A percentile compares a stretch with the other conserved stretches of the same genome.
phyloP scores from a whole-genome alignment of 2,888 invertebrate genomes.

The Conistra vaccinii region DNA sequence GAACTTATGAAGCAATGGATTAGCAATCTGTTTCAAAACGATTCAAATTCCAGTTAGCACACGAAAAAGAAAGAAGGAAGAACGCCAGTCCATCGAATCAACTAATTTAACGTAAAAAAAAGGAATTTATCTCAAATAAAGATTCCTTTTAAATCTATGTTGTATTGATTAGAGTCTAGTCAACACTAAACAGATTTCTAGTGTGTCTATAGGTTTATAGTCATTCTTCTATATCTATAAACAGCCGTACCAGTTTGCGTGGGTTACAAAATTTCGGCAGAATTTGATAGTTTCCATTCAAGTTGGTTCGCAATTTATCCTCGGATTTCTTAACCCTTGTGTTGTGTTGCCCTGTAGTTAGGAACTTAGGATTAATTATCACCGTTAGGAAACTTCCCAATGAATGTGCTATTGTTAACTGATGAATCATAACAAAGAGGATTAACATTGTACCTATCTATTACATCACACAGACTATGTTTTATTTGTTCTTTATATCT shows the following conservation, averaged over 20 bases:
- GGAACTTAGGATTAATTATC: slow-evolving; percentile 26
- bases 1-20: too few relatives aligned
- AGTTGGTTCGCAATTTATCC: neutral
- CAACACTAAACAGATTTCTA: too few relatives aligned
- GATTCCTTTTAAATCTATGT: neutral
- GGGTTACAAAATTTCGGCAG: slow-evolving; percentile 6
- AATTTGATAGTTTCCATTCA: slow-evolving; percentile 18
- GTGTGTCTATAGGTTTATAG: neutral
- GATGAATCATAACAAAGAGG: slow-evolving; percentile 37
- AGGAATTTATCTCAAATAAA: neutral
- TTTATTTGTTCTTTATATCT: too few relatives aligned
- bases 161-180: neutral
- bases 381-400: slow-evolving; percentile 22
- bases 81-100: too few relatives aligned
- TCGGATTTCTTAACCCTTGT: slow-evolving; percentile 9
- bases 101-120: neutral
- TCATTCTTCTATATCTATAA: neutral
- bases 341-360: neutral
- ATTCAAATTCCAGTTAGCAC: too few relatives aligned
- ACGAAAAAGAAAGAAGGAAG: too few relatives aligned
- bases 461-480: slow-evolving; percentile 1
- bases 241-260: slow-evolving; percentile 1
- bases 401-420: slow-evolving; percentile 38
- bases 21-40: too few relatives aligned
- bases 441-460: neutral